Conservation (phyloP, 92 coral and sea anemone species). For the Actinostola sp. region DNA sequence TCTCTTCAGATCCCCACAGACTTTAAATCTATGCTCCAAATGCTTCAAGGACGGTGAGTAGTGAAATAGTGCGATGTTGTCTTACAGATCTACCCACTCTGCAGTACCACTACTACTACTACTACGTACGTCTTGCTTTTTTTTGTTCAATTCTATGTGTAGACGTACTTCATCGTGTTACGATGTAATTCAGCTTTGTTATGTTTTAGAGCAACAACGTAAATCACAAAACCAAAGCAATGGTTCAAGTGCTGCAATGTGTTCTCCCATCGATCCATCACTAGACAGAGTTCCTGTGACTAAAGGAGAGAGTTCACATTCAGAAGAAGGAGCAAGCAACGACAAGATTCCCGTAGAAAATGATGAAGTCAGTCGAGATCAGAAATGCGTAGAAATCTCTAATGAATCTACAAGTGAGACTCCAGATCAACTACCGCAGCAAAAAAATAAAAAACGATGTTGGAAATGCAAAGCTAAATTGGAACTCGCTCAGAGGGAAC, state of each 20-base stretch:
- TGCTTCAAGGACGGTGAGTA: slow-evolving; percentile 86
- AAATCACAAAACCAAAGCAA: slow-evolving; percentile 32
- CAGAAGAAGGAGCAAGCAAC: slow-evolving; percentile 17
- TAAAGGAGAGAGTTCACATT: slow-evolving; percentile 43
- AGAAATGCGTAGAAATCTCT: slow-evolving; percentile 34
- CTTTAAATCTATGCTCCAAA: slow-evolving; percentile 84
- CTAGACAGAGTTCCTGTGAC: slow-evolving; percentile 36
- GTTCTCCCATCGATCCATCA: slow-evolving; percentile 30
- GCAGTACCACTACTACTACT: background rate
- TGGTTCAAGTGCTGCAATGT: slow-evolving; percentile 4
- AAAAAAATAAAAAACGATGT: slow-evolving; percentile 82
- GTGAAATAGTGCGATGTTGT: background rate
- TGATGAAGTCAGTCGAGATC: slow-evolving; percentile 29
- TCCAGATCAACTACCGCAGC: slow-evolving; percentile 62
- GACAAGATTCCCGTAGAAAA: slow-evolving; percentile 25
- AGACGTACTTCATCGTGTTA: background rate
- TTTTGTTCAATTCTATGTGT: background rate
- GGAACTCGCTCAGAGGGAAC: slow-evolving; percentile 86
- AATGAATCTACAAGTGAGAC: slow-evolving; percentile 30
- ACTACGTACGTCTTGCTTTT: background rate
- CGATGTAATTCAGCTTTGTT: background rate
- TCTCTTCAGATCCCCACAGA: slow-evolving; percentile 73
- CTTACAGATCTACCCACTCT: background rate
- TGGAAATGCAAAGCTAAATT: slow-evolving; percentile 87
- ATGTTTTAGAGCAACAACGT: slow-evolving; percentile 38